phyloP scores from a whole-genome alignment of 2,113 vertebrate species.

The Mastomys coucha region DNA sequence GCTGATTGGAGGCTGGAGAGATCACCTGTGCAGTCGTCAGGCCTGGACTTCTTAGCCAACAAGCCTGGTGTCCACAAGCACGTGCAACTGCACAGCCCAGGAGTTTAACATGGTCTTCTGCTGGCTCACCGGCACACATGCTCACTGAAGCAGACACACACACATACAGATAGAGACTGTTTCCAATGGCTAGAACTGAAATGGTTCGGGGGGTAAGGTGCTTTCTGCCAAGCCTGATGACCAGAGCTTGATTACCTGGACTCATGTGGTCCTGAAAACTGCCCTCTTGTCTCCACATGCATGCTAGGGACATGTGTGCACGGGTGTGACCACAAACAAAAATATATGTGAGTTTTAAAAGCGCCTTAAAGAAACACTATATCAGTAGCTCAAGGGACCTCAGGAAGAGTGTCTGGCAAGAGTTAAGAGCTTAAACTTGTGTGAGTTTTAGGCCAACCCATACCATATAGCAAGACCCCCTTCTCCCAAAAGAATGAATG shows the following conservation, averaged over 20 bases:
- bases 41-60: neutral
- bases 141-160: accelerated
- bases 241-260: neutral
- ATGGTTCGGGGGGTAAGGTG: no score
- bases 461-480: neutral
- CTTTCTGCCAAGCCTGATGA: neutral
- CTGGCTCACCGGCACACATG: neutral
- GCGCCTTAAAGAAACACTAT: neutral
- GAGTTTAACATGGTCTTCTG: neutral
- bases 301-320: neutral
- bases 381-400: neutral
- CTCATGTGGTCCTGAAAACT: neutral
- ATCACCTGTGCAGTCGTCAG: neutral
- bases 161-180: neutral
- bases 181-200: no score
- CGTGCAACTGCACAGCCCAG: neutral
- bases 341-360: neutral
- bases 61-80: neutral
- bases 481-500: neutral
- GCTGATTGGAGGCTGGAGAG: neutral
- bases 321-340: neutral
- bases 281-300: neutral
- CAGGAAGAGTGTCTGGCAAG: neutral
- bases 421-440: neutral
- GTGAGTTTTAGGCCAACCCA: neutral